Percentiles rank a stretch among this genome's conserved stretches.
phyloP scores from a whole-genome alignment of 2,113 vertebrate genomes.

The Symphodus melops region DNA sequence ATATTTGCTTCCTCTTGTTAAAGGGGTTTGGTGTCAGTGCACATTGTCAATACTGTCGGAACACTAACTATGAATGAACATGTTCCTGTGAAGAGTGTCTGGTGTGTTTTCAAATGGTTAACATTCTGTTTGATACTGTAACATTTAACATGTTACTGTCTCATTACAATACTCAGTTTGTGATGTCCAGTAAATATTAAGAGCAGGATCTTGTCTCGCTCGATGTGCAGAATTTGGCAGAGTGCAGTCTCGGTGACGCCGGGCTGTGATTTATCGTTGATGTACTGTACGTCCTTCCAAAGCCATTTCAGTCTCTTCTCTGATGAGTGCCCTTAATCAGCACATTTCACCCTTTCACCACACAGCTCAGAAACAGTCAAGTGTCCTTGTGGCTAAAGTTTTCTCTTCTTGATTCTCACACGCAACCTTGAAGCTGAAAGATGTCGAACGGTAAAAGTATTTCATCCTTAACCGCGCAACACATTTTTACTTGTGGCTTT shows the following conservation, averaged over 20 bases:
- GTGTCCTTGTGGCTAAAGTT: slow-evolving; percentile 51
- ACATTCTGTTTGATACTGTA: background rate
- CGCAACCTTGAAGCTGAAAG: slow-evolving; percentile 7
- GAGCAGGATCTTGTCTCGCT: slow-evolving; percentile 2
- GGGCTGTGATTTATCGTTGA: slow-evolving; percentile 65
- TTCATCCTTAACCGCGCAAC: background rate
- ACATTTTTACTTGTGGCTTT: background rate
- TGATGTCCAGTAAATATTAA: slow-evolving; percentile 24
- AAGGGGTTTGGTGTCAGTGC: too few species aligned
- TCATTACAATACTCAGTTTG: background rate
- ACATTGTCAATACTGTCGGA: too few species aligned
- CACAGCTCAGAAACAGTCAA: slow-evolving; percentile 26
- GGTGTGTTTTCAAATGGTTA: background rate
- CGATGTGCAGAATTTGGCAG: slow-evolving; percentile 34
- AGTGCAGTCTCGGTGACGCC: slow-evolving; percentile 26
- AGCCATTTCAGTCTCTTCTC: slow-evolving; percentile 57
- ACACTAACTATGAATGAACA: background rate
- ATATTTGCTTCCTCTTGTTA: too few species aligned
- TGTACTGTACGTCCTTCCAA: slow-evolving; percentile 51
- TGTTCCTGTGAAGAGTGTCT: too few species aligned
- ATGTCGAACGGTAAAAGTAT: slow-evolving; percentile 12
- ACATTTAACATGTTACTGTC: background rate
- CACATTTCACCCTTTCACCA: slow-evolving; percentile 64
- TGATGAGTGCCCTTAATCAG: slow-evolving; percentile 64
- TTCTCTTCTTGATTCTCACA: slow-evolving; percentile 13